These are phyloP conservation scores for Dryobates pubescens DNA, from an alignment of 2,797 vertebrate species.

Conservation along the genomic window DNA sequence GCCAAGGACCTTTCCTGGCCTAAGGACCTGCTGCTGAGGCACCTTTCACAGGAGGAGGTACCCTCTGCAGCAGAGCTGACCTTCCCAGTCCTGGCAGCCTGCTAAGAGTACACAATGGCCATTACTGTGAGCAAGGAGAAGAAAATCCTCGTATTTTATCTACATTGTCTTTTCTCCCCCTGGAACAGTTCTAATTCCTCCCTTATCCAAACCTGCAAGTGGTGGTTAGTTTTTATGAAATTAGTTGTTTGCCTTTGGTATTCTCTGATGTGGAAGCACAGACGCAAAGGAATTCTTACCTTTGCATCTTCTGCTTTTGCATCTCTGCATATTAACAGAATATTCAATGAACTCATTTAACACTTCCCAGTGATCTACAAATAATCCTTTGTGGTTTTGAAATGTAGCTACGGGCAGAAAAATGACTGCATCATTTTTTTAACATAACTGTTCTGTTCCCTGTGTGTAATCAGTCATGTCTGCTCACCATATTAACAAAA, in stretches of 20 bases:
- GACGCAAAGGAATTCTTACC: slow-evolving; percentile 41
- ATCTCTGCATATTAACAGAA: slow-evolving; percentile 59
- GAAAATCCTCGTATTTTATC: not conserved
- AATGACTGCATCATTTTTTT: slow-evolving; percentile 55
- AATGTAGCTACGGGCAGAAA: slow-evolving; percentile 59
- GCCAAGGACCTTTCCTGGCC: not conserved
- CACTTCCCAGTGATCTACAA: slow-evolving; percentile 69
- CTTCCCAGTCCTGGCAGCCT: not conserved
- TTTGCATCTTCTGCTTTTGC: slow-evolving; percentile 52
- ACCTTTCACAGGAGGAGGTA: not conserved
- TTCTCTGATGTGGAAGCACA: slow-evolving; percentile 47
- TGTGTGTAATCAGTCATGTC: slow-evolving; percentile 56
- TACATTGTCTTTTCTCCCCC: not conserved
- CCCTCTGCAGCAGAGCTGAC: not conserved
- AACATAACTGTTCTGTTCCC: slow-evolving; percentile 51
- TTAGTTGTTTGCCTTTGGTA: slow-evolving; percentile 36
- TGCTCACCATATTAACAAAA: slow-evolving; percentile 65
- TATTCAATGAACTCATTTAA: slow-evolving; percentile 72
- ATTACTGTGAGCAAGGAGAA: not conserved
- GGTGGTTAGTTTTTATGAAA: not conserved
- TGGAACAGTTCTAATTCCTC: not conserved
- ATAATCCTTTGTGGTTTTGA: slow-evolving; percentile 69
- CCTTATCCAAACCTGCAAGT: slow-evolving; percentile 19
- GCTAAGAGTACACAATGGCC: not conserved
- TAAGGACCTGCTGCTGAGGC: not conserved